Evolutionary conservation across 1,140 invertebrate species (phyloP), one percentile per base, ranked within the genome.

Genomic region (Ceratina japonica): DNA sequence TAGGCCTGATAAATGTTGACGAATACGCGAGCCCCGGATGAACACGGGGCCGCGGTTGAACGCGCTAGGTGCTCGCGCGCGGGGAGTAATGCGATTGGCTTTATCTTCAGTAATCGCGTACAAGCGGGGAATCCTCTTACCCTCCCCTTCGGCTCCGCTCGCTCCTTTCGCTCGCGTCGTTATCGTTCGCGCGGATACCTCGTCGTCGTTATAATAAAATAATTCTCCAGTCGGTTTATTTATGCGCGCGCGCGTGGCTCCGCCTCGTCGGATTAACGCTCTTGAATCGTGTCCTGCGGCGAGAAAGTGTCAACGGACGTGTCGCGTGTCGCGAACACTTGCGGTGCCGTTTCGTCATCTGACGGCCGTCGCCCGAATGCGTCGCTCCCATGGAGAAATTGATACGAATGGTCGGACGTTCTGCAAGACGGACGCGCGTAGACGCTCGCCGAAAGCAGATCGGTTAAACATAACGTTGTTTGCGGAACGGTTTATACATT

Each of bases 171-270:
- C 44, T 61, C 31, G n/a, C n/a, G 27, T 58, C 65, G 8, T 20
- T 61, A 61, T 70, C 24, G 22, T 7, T 52, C 54, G 31, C 66
- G 51, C 13, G 49, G 44, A 18, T n/a, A 18, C 8, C 49, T n/a
- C 52, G 27, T 58, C 65, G 8, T 20, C n/a, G n/a, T n/a, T n/a
- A n/a, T 89, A 89, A 90, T 90, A 89, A 90, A 89, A 89, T 90
- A 88, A 88, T 85, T 85, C 78, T 71, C 78, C 75, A 10, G 51
- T 54, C 54, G n/a, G 24, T 82, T 88, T 89, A 89, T 91, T 90
- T 89, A 89, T 88, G 82, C 78, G 27, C 24, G 44, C 59, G 16
- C 20, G 70, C n/a, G 63, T 58, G 70, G n/a, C 20, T 31, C 69
- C 74, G 58, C 56, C 20, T 44, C 31, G 31, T 18, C 58, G 77